phyloP scores from a whole-genome alignment of 2,888 invertebrate species.

The Kuschelorhynchus macadamiae region DNA sequence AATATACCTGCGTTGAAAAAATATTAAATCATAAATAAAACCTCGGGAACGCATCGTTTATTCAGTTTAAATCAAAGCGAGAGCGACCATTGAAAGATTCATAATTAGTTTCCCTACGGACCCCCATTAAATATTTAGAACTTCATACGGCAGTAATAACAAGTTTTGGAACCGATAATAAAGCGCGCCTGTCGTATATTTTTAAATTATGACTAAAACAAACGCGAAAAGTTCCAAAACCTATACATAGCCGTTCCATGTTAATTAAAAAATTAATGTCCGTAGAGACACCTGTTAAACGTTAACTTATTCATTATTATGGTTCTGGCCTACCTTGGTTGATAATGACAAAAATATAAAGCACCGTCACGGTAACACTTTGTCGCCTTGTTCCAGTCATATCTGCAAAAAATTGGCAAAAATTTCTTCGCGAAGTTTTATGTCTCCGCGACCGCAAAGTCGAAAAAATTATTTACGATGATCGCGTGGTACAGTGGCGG shows the following conservation, averaged over 20 bases:
- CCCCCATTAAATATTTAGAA: too few species aligned
- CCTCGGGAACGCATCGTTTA: too few species aligned
- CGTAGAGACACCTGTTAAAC: constrained; percentile 44
- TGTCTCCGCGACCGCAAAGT: not conserved
- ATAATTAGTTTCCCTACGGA: too few species aligned
- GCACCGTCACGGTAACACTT: constrained; percentile 41
- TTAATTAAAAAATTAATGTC: constrained; percentile 29
- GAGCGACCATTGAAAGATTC: too few species aligned
- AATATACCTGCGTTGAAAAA: too few species aligned
- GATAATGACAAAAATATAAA: constrained; percentile 46
- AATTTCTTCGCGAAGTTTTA: constrained; percentile 11
- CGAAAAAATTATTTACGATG: constrained; percentile 43
- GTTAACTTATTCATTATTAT: constrained; percentile 16
- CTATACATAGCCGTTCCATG: constrained; percentile 42
- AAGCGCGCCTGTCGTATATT: constrained; percentile 5
- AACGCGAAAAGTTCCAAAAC: constrained; percentile 26
- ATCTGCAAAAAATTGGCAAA: not conserved
- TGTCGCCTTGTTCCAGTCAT: constrained; percentile 35
- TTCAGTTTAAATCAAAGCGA: too few species aligned
- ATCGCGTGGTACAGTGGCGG: constrained; percentile 40
- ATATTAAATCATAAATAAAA: too few species aligned
- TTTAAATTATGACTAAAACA: constrained; percentile 3
- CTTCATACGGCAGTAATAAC: too few species aligned
- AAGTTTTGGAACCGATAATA: too few species aligned
- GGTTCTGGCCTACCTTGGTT: constrained; percentile 39